A percentile compares a stretch with the other conserved stretches of the same genome.
Conservation (phyloP, 2,888 invertebrate species). For the Eristalinus aeneus region DNA sequence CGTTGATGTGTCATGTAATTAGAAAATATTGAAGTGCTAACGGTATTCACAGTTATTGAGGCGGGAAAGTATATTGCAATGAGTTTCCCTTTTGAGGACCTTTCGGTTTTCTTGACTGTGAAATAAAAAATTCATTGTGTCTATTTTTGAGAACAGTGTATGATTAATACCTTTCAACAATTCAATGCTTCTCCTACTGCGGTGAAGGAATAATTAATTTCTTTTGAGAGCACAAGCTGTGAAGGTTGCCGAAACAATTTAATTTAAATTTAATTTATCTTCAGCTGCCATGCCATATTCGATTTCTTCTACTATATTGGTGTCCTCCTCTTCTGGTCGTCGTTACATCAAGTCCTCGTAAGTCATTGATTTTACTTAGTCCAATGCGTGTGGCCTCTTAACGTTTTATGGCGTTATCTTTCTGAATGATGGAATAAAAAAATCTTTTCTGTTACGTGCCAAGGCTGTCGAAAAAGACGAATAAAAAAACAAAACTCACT, state of each 20-base stretch:
- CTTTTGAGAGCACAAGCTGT: neutral
- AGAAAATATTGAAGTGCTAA: slow-evolving; percentile 19
- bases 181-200: neutral
- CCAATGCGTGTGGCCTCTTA: neutral
- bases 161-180: slow-evolving; percentile 22
- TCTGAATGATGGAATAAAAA: neutral
- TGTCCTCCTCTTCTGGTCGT: neutral
- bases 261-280: neutral
- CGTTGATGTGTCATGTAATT: slow-evolving; percentile 41
- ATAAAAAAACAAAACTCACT: neutral
- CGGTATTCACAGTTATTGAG: neutral
- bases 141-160: neutral
- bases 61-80: neutral
- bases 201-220: neutral
- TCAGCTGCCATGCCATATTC: neutral
- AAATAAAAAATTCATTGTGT: slow-evolving; percentile 25
- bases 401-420: neutral
- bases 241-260: neutral
- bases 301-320: neutral
- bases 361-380: neutral
- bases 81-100: neutral
- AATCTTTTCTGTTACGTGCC: neutral
- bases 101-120: slow-evolving; percentile 2
- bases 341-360: neutral
- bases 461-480: neutral